Conservation (phyloP, 1,140 invertebrate genomes). For the Drosophila varians region DNA sequence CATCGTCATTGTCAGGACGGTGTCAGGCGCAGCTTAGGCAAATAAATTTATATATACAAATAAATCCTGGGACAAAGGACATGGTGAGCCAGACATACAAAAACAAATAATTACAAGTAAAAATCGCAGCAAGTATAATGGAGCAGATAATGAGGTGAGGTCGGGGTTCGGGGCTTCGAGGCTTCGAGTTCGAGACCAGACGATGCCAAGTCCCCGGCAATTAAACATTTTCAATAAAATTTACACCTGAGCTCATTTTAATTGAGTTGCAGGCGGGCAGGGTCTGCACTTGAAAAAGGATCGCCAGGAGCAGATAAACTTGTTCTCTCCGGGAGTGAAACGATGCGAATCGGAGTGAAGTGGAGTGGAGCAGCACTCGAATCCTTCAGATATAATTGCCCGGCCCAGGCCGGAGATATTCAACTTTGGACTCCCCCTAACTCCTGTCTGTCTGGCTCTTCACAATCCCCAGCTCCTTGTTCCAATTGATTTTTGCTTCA, state of each 20-base stretch:
- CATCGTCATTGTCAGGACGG: conserved; percentile 53
- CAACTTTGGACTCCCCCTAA: conserved; percentile 10
- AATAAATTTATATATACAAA: conserved; percentile 45
- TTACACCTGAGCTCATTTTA: conserved; percentile 82
- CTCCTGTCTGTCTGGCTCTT: conserved; percentile 23
- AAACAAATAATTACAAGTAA: conserved; percentile 82
- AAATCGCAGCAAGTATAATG: conserved; percentile 73
- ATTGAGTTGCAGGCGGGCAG: conserved; percentile 69
- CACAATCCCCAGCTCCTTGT: conserved; percentile 11
- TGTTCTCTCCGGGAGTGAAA: conserved; percentile 38
- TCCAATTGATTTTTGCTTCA: conserved; percentile 77
- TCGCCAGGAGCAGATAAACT: conserved; percentile 62
- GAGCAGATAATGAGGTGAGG: conserved; percentile 68
- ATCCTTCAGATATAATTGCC: conserved; percentile 74
- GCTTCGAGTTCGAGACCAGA: conserved; percentile 20
- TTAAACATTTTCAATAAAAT: conserved; percentile 82
- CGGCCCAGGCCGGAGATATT: conserved; percentile 40
- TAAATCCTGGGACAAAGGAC: conserved; percentile 64
- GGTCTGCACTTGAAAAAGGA: conserved; percentile 60
- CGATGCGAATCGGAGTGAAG: background rate
- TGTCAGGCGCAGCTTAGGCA: conserved; percentile 76
- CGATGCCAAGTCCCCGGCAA: conserved; percentile 60
- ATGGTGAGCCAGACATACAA: conserved; percentile 67
- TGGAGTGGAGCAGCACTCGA: conserved; percentile 31
- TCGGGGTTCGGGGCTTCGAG: conserved; percentile 15